These are phyloP conservation scores for Hyles euphorbiae DNA, from an alignment of 1,140 invertebrate genomes.

Conservation along the genomic window DNA sequence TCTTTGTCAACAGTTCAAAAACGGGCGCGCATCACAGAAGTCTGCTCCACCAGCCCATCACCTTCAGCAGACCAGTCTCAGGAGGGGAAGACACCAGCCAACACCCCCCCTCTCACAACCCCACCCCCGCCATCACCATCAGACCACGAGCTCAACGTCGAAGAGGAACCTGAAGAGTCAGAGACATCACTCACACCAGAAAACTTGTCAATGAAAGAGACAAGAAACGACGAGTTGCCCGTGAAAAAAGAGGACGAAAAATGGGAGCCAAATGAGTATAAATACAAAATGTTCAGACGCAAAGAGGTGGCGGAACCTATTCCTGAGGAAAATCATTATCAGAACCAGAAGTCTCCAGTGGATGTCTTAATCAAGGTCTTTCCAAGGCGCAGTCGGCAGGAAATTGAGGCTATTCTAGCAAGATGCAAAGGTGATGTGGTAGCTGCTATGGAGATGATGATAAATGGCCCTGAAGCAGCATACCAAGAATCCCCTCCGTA, in stretches of 20 bases:
- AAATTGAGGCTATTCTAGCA: slow-evolving; percentile 88
- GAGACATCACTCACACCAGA: slow-evolving; percentile 69
- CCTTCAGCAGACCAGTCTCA: slow-evolving; percentile 36
- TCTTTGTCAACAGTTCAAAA: slow-evolving; percentile 65
- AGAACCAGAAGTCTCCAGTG: slow-evolving; percentile 67
- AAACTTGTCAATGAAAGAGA: slow-evolving; percentile 70
- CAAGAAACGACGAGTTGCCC: slow-evolving; percentile 38
- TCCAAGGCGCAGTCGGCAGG: slow-evolving; percentile 86
- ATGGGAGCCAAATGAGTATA: slow-evolving; percentile 56
- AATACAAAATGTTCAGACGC: slow-evolving; percentile 53
- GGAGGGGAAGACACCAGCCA: slow-evolving; percentile 50
- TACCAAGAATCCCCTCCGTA: slow-evolving; percentile 61
- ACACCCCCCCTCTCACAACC: slow-evolving; percentile 42
- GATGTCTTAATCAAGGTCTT: slow-evolving; percentile 82
- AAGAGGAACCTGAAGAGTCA: slow-evolving; percentile 68
- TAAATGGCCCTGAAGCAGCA: slow-evolving; percentile 78
- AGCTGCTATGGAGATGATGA: slow-evolving; percentile 92
- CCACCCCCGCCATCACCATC: slow-evolving; percentile 60
- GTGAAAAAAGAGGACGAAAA: slow-evolving; percentile 68
- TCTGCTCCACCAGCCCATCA: slow-evolving; percentile 58
- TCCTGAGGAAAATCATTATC: slow-evolving; percentile 34
- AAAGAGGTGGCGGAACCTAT: slow-evolving; percentile 35
- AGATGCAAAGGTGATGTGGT: slow-evolving; percentile 90
- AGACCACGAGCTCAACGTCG: slow-evolving; percentile 72
- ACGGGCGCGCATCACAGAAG: slow-evolving; percentile 62